Evolutionary conservation across 2,113 vertebrate genomes (phyloP).

Genomic region (Psittacula cyanocephala): DNA sequence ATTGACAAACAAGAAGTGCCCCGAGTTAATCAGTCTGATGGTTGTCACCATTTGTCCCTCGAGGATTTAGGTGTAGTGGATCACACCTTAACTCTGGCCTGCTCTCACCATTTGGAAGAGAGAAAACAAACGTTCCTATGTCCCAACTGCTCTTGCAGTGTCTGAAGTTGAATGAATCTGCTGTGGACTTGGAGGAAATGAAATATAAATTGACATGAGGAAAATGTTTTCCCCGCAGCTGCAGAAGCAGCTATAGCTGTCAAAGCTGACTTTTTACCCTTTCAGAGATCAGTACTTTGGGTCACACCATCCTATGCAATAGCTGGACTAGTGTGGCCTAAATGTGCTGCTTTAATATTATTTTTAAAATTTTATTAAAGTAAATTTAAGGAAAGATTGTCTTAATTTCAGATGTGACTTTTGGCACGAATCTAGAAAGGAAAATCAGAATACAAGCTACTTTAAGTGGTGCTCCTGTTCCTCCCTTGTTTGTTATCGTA

Average conservation of each 20-base stretch:
- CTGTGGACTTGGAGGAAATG: slow-evolving; percentile 23
- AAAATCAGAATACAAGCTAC: not conserved
- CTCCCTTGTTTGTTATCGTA: not conserved
- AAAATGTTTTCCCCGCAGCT: slow-evolving; percentile 38
- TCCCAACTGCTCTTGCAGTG: not conserved
- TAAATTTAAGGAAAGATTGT: not conserved
- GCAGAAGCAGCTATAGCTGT: not conserved
- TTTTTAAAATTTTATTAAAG: not conserved
- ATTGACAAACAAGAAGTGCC: not conserved
- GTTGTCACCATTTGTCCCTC: not conserved
- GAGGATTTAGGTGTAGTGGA: not conserved
- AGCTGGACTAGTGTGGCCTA: not conserved
- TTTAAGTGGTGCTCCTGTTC: not conserved
- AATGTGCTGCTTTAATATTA: not conserved
- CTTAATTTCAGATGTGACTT: not conserved
- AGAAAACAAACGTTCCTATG: slow-evolving; percentile 28
- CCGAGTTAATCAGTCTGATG: slow-evolving; percentile 7
- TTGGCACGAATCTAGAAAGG: not conserved
- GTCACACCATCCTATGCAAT: not conserved
- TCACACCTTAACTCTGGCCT: not conserved
- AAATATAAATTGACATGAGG: slow-evolving; percentile 45
- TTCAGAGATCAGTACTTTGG: not conserved
- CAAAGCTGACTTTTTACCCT: not conserved
- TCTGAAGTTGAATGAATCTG: slow-evolving; percentile 41
- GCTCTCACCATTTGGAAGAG: not conserved